These are phyloP conservation scores for Lamellibrachia satsuma DNA, from an alignment of 2,888 invertebrate genomes.

Conservation along the genomic window DNA sequence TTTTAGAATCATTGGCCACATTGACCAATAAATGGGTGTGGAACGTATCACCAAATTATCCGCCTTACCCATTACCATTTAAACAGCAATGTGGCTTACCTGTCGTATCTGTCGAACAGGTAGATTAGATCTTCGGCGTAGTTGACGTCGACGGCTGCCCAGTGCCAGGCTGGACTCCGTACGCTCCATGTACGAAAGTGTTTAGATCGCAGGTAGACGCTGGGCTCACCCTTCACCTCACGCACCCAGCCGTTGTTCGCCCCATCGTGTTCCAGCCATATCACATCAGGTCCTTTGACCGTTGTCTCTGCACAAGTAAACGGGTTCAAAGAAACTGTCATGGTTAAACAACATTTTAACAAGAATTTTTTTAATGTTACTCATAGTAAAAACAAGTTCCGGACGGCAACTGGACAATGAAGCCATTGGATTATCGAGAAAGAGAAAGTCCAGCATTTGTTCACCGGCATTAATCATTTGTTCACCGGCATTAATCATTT, in stretches of 20 bases:
- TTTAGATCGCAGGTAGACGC: conserved; percentile 31
- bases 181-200: conserved; percentile 29
- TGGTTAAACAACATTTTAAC: neutral
- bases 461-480: too few relatives aligned
- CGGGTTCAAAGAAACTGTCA: neutral
- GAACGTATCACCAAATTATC: too few relatives aligned
- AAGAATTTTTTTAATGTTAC: neutral
- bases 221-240: conserved; percentile 39
- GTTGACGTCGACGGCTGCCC: conserved; percentile 38
- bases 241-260: conserved; percentile 35
- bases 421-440: too few relatives aligned
- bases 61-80: too few relatives aligned
- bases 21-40: too few relatives aligned
- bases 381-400: too few relatives aligned
- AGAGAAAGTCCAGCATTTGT: too few relatives aligned
- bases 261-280: conserved; percentile 41
- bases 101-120: conserved; percentile 37
- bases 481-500: too few relatives aligned
- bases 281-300: conserved; percentile 39
- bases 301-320: neutral
- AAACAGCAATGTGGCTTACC: conserved; percentile 28
- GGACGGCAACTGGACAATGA: too few relatives aligned
- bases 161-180: conserved; percentile 38
- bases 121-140: conserved; percentile 36
- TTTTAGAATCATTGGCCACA: too few relatives aligned